Conservation (phyloP, 2,113 vertebrate species). For the Nanorana parkeri region DNA sequence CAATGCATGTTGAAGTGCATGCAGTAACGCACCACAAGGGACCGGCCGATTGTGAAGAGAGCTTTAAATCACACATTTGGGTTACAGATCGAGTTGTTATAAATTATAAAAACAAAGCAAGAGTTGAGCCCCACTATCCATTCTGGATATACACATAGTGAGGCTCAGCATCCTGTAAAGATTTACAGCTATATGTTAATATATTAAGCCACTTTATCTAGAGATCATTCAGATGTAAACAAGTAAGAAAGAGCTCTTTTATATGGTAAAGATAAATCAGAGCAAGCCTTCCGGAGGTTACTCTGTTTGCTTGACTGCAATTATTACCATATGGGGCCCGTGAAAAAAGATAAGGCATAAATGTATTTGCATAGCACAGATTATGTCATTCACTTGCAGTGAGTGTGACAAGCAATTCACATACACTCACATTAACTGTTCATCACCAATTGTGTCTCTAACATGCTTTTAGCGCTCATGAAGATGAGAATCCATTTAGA, state of each 20-base stretch:
- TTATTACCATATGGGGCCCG: slow-evolving; percentile 43
- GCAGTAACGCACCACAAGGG: no score
- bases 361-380: slow-evolving; percentile 40
- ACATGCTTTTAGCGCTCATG: slow-evolving; percentile 17
- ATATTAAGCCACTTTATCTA: slow-evolving; percentile 13
- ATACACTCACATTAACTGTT: slow-evolving; percentile 27
- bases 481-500: neutral
- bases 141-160: no score
- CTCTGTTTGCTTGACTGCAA: slow-evolving; percentile 39
- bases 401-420: slow-evolving; percentile 46
- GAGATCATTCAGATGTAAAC: neutral
- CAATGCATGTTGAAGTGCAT: no score
- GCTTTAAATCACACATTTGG: no score
- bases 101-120: no score
- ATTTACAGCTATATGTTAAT: neutral
- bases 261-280: slow-evolving; percentile 28
- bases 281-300: neutral
- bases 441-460: slow-evolving; percentile 22
- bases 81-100: no score
- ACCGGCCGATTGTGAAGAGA: no score
- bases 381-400: slow-evolving; percentile 48
- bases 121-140: no score
- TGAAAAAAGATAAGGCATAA: slow-evolving; percentile 40
- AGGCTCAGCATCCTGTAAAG: neutral
- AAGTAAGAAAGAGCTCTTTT: neutral